These are phyloP conservation scores for Chrysochloris asiatica DNA, from an alignment of 2,113 vertebrate genomes.

Conservation along the genomic window DNA sequence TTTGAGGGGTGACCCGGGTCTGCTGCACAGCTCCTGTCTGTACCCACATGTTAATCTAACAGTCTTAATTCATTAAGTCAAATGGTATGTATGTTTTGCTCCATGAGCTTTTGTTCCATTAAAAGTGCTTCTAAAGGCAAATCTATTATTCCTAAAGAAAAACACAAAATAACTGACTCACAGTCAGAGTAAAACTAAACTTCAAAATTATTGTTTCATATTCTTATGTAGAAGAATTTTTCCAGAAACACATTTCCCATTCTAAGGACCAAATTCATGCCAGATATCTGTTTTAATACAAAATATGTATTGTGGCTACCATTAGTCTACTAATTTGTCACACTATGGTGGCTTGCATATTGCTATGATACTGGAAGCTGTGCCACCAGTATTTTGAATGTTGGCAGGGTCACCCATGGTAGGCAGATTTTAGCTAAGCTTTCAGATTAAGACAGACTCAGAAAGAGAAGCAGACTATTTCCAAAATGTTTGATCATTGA, in stretches of 20 bases:
- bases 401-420: too few species aligned
- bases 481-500: too few species aligned
- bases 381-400: too few species aligned
- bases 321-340: too few species aligned
- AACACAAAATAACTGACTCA: background rate
- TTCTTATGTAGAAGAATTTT: background rate
- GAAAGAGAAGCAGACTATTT: too few species aligned
- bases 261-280: background rate
- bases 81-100: background rate
- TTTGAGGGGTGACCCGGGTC: background rate
- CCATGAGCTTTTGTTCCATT: background rate
- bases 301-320: too few species aligned
- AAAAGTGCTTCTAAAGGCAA: background rate
- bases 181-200: background rate
- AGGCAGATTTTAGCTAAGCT: too few species aligned
- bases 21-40: background rate
- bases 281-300: background rate
- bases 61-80: background rate
- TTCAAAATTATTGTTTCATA: conserved; percentile 28
- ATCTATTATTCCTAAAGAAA: background rate
- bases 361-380: too few species aligned
- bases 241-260: conserved; percentile 8
- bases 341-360: too few species aligned
- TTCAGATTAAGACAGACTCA: too few species aligned
- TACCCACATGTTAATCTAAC: background rate